Evolutionary conservation across 2,888 invertebrate species (phyloP), one percentile per base, ranked within the genome.

Genomic region (Capitulum mitella): DNA sequence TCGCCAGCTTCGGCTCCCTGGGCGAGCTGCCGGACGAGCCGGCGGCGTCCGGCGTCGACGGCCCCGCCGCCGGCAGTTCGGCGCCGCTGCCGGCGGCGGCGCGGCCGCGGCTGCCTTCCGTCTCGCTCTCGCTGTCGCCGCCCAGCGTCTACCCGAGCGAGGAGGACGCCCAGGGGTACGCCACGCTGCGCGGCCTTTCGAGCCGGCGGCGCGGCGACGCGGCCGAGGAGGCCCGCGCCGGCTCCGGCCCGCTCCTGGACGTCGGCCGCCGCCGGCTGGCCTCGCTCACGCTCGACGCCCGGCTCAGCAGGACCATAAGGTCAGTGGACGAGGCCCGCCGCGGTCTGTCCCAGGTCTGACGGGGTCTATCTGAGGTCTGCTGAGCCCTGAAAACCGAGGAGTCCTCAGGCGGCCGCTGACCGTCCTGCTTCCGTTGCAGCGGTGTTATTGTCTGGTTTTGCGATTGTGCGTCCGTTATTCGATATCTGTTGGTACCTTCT

Each of bases 201-300:
- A 83, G 83, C 58, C 83, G 83, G 77, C 83, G 83, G 76, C 83
- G 83, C 74, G 82, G 82, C 78, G 70, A 79, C 29, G n/a, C 78
- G 26, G 46, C 64, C 40, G 77, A 79, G 1, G 77, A 77, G 40
- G 79, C 61, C 32, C 32, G 32, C 14, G 3, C 61, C 32, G 12
- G 14, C 64, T 8, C 64, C 19, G 51, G 19, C 19, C 51, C 51
- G 51, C 51, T 51, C 12, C 51, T 51, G 80, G 81, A 81, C 64
- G 64, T 79, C 74, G 81, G 79, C 1, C 79, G 78, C 16, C 78
- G 81, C 0, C 64, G 64, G 64, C 64, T 34, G 14, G 34, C 64
- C 64, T 64, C 64, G 64, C 64, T 64, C 3, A 64, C 64, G 34
- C 32, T 64, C 29, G 64, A 64, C 64, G 34, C 34, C 16, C 64